Percentiles rank a stretch among this genome's conserved stretches.
Conservation (phyloP, 2,888 invertebrate species). For the Amblyteles armatorius region DNA sequence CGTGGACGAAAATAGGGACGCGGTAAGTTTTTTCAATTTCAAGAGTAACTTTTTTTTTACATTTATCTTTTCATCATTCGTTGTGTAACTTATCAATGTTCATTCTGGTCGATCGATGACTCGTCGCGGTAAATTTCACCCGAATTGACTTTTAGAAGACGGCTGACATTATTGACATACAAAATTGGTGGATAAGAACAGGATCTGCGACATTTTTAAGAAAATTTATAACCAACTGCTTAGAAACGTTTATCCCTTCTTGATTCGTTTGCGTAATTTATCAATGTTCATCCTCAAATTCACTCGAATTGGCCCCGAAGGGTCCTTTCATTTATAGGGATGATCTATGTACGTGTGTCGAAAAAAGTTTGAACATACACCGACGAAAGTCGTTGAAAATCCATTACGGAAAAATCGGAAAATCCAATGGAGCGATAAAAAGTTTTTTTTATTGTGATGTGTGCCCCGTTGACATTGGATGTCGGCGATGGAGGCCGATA, state of each 20-base stretch:
- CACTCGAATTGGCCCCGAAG: neutral
- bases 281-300: neutral
- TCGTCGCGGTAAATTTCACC: conserved; percentile 1
- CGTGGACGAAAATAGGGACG: neutral
- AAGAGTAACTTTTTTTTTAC: neutral
- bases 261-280: neutral
- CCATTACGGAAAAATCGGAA: conserved; percentile 12
- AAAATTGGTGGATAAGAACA: neutral
- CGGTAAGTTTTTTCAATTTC: neutral
- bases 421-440: conserved; percentile 25
- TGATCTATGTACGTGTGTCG: neutral
- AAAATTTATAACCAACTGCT: neutral
- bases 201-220: no score
- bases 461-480: neutral
- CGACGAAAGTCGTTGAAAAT: conserved; percentile 6
- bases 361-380: neutral
- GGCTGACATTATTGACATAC: neutral
- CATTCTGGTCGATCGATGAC: no score
- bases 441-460: neutral
- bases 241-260: neutral
- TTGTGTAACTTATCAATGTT: neutral
- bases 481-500: neutral
- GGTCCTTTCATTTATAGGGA: no score
- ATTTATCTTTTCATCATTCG: neutral
- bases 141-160: neutral